Percentiles rank a stretch among this genome's conserved stretches.
phyloP scores from a whole-genome alignment of 2,797 vertebrate species.

The Hydrophis major region DNA sequence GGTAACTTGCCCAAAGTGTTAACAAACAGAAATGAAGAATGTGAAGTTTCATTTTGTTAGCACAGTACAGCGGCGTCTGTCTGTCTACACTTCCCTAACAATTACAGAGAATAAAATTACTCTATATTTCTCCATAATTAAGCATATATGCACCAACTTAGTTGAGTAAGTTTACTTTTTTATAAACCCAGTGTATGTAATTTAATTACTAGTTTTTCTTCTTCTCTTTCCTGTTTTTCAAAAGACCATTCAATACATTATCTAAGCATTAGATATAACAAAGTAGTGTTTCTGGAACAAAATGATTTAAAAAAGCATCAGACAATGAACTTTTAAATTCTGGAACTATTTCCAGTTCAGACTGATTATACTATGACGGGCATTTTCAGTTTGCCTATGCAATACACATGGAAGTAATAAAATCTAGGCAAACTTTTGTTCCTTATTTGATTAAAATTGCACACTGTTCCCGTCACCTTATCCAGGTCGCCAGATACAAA shows the following conservation, averaged over 20 bases:
- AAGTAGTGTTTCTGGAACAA: not conserved
- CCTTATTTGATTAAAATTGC: not conserved
- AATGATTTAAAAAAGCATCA: not conserved
- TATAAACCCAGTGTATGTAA: conserved; percentile 16
- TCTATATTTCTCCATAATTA: not conserved
- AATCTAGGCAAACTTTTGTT: not conserved
- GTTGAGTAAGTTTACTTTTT: conserved; percentile 5
- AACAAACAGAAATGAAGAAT: conserved; percentile 32
- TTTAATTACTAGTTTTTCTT: conserved; percentile 23
- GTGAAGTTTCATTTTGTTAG: not conserved
- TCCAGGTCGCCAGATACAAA: not conserved
- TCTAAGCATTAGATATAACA: conserved; percentile 8
- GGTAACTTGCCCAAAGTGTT: conserved; percentile 10
- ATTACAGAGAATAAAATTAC: conserved; percentile 4
- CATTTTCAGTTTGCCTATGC: not conserved
- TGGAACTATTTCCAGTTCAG: not conserved
- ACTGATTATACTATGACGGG: not conserved
- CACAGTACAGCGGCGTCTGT: not conserved
- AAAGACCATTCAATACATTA: not conserved
- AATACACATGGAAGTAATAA: not conserved
- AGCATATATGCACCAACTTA: not conserved
- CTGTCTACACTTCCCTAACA: not conserved
- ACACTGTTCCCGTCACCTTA: not conserved
- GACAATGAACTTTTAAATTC: not conserved
- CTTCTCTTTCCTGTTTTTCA: conserved; percentile 4